phyloP scores from a whole-genome alignment of 2,113 vertebrate species.

The Pelecanoides urinatrix region DNA sequence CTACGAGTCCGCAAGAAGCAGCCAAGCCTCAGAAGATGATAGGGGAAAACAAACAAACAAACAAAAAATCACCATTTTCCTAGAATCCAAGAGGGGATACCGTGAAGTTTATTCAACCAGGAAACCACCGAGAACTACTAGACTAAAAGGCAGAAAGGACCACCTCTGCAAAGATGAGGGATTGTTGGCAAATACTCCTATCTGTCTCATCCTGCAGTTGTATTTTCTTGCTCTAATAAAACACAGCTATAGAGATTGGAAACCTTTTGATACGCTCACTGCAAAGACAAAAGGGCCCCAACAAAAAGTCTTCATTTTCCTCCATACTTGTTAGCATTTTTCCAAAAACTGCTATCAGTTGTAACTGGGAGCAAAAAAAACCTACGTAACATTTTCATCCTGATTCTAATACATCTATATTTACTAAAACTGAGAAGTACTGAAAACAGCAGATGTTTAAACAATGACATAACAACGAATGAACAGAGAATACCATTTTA shows the following conservation, averaged over 20 bases:
- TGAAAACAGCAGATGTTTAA: slow-evolving; percentile 15
- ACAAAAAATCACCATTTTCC: neutral
- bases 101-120: neutral
- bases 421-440: neutral
- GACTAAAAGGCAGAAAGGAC: neutral
- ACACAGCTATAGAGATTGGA: neutral
- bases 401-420: neutral
- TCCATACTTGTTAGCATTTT: neutral
- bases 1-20: neutral
- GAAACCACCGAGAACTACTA: neutral
- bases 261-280: neutral
- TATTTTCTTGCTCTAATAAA: neutral
- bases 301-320: neutral
- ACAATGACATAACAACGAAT: neutral
- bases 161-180: neutral
- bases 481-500: neutral
- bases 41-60: no score
- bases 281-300: neutral
- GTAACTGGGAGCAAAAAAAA: neutral
- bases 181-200: neutral
- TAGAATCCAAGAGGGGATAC: neutral
- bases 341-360: neutral
- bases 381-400: neutral
- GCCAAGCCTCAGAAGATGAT: neutral
- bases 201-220: neutral